phyloP scores from a whole-genome alignment of 35 echinoderm and acorn worm species.

The Lytechinus pictus region DNA sequence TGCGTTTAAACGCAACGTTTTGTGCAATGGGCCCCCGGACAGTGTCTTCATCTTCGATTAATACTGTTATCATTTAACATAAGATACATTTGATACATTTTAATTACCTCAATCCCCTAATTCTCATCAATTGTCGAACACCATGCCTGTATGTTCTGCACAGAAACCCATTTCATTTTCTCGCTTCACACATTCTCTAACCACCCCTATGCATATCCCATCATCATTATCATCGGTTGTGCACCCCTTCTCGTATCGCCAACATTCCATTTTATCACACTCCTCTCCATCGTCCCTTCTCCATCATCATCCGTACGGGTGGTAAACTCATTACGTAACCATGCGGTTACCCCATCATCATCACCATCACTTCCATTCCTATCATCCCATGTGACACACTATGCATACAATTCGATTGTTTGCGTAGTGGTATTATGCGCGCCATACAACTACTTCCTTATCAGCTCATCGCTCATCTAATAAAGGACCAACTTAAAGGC shows the following conservation, averaged over 20 bases:
- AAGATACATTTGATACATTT: too few relatives aligned
- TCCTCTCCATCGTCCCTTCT: not conserved
- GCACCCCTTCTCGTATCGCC: not conserved
- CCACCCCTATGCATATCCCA: not conserved
- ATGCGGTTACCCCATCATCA: not conserved
- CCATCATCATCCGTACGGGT: not conserved
- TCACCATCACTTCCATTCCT: not conserved
- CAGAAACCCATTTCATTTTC: not conserved
- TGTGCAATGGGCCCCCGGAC: too few relatives aligned
- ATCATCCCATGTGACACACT: not conserved
- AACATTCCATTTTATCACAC: not conserved
- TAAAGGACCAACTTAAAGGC: not conserved
- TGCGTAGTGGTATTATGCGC: not conserved
- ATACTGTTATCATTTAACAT: too few relatives aligned
- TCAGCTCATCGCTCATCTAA: not conserved
- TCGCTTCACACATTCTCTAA: not conserved
- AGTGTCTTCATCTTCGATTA: too few relatives aligned
- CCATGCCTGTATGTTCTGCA: not conserved
- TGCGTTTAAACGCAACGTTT: too few relatives aligned
- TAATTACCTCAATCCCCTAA: too few relatives aligned
- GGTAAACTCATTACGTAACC: slow-evolving; percentile 11
- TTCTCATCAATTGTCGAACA: too few relatives aligned
- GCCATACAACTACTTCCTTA: slow-evolving; percentile 6
- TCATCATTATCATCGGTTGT: not conserved
- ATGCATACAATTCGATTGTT: slow-evolving; percentile 12